Percentiles rank a stretch among this genome's conserved stretches.
phyloP scores from a whole-genome alignment of 2,888 invertebrate species.

The Macrosoma leucophasiata region DNA sequence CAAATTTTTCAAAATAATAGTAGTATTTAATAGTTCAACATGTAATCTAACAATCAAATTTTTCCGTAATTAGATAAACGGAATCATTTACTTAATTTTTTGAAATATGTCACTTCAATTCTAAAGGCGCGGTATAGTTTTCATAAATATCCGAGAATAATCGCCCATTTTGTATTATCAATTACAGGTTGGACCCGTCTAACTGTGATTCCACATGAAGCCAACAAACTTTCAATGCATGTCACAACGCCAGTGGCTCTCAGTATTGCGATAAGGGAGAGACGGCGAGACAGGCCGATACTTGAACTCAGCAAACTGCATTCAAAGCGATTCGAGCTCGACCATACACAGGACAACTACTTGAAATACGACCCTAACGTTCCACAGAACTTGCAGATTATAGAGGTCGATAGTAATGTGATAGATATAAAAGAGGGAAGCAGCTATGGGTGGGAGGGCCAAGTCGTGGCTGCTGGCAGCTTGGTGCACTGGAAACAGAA shows the following conservation, averaged over 20 bases:
- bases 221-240: constrained; percentile 54
- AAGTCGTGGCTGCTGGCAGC: constrained; percentile 53
- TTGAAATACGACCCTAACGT: constrained; percentile 62
- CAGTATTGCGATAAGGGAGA: constrained; percentile 52
- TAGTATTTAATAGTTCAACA: no score
- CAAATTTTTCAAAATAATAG: no score
- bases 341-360: constrained; percentile 49
- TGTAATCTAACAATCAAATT: no score
- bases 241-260: constrained; percentile 51
- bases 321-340: constrained; percentile 44
- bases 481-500: constrained; percentile 54
- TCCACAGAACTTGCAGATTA: constrained; percentile 62
- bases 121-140: no score
- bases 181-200: constrained; percentile 58
- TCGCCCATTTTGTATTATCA: constrained; percentile 2
- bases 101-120: no score
- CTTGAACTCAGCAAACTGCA: constrained; percentile 53
- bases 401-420: constrained; percentile 59
- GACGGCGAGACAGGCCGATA: constrained; percentile 51
- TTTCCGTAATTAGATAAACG: no score
- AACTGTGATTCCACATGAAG: constrained; percentile 58
- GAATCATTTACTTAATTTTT: no score
- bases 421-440: constrained; percentile 57
- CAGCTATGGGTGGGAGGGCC: constrained; percentile 45
- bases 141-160: neutral